A percentile compares a stretch with the other conserved stretches of the same genome.
These are phyloP conservation scores for Oasisia sp. DNA, from an alignment of 2,888 invertebrate species.

Conservation along the genomic window DNA sequence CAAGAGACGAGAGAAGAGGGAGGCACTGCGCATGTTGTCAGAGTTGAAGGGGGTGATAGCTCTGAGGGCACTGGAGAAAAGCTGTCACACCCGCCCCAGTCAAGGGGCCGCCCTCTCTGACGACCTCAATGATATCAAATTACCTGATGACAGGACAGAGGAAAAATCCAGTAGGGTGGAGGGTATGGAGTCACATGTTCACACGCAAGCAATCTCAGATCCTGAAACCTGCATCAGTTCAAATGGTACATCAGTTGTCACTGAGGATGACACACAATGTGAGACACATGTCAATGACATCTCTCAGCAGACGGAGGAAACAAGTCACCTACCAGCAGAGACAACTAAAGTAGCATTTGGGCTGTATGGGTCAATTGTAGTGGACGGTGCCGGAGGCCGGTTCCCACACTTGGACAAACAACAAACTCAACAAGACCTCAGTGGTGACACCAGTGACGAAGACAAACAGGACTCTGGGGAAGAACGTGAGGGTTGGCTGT, in stretches of 20 bases:
- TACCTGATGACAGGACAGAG: background rate
- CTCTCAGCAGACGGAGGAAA: background rate
- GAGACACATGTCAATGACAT: background rate
- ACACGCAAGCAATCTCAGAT: background rate
- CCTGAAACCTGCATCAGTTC: background rate
- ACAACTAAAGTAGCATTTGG: background rate
- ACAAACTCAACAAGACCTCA: background rate
- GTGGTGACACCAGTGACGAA: background rate
- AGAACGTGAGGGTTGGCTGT: background rate
- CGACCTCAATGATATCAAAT: background rate
- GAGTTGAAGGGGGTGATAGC: constrained; percentile 58
- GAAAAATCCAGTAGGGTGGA: background rate
- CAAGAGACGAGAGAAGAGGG: constrained; percentile 49
- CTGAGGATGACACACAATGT: background rate
- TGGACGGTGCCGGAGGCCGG: background rate
- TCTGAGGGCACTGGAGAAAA: constrained; percentile 48
- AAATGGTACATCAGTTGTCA: background rate
- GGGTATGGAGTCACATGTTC: background rate
- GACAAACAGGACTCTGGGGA: background rate
- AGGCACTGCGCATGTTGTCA: constrained; percentile 51
- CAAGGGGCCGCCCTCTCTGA: background rate
- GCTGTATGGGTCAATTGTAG: background rate
- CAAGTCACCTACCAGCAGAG: background rate
- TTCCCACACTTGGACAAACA: background rate
- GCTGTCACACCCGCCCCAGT: constrained; percentile 1